phyloP scores from a whole-genome alignment of 2,888 invertebrate species.

The Serripes groenlandicus region DNA sequence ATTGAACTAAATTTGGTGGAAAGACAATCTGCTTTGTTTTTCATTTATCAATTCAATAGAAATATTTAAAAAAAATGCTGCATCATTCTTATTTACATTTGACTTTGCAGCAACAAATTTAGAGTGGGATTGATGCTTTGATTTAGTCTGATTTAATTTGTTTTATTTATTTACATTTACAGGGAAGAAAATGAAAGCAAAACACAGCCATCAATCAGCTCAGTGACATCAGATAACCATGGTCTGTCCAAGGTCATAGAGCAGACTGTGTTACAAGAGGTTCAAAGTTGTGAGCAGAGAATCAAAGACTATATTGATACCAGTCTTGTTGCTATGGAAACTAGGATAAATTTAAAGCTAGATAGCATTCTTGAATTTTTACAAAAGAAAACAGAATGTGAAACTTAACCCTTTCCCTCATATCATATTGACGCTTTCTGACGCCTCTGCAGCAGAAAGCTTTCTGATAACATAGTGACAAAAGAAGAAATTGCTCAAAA shows the following conservation, averaged over 20 bases:
- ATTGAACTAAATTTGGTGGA: too few species aligned
- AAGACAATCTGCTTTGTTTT: too few species aligned
- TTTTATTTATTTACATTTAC: background rate
- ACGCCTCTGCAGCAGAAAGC: background rate
- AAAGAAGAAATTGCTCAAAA: background rate
- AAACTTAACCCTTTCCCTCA: too few species aligned
- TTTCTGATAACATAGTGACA: background rate
- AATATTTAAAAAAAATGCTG: too few species aligned
- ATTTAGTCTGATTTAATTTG: too few species aligned
- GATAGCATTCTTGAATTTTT: conserved; percentile 46
- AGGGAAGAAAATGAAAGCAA: background rate
- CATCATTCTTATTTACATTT: too few species aligned
- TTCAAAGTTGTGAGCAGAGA: conserved; percentile 60
- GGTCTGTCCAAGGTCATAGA: conserved; percentile 14
- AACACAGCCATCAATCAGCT: too few species aligned
- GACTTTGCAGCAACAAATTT: too few species aligned
- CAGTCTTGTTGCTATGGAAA: conserved; percentile 65
- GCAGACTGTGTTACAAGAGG: conserved; percentile 55
- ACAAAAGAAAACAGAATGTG: conserved; percentile 1
- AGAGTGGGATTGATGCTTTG: too few species aligned
- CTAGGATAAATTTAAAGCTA: conserved; percentile 58
- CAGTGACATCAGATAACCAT: background rate
- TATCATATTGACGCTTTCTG: background rate
- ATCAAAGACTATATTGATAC: conserved; percentile 61
- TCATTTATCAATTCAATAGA: too few species aligned